Evolutionary conservation across 2,797 vertebrate genomes (phyloP).

Genomic region (Notamacropus eugenii): DNA sequence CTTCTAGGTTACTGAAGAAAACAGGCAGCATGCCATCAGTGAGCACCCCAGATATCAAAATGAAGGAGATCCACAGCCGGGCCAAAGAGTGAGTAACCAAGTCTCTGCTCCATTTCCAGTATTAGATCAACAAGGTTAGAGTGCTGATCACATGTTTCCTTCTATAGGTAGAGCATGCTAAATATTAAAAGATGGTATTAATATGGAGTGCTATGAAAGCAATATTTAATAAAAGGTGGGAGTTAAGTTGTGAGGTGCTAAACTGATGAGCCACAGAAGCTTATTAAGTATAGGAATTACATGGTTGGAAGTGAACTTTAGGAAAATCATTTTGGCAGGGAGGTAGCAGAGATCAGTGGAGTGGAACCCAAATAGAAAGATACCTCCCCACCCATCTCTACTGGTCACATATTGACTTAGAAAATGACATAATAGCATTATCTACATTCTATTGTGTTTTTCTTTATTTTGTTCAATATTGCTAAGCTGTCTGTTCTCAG

Average conservation of each 20-base stretch:
- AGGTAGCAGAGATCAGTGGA: background rate
- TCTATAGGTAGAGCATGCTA: background rate
- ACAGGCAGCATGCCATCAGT: constrained; percentile 84
- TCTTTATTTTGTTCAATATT: background rate
- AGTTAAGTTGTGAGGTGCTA: background rate
- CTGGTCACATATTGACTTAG: background rate
- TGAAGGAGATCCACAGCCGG: constrained; percentile 81
- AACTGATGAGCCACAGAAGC: background rate
- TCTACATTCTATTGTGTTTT: background rate
- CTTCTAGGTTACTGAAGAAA: constrained; percentile 83
- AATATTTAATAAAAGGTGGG: background rate
- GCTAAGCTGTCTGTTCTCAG: background rate
- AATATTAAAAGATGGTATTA: background rate
- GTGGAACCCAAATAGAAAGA: background rate
- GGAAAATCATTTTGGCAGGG: background rate
- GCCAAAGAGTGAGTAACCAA: constrained; percentile 86
- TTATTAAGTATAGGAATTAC: background rate
- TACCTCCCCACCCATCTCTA: background rate
- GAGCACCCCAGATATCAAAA: constrained; percentile 83
- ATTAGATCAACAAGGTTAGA: background rate
- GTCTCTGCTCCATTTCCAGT: background rate
- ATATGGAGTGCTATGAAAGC: background rate
- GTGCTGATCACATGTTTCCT: background rate
- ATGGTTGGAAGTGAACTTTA: background rate
- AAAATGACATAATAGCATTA: background rate